Conservation (phyloP, 2,797 vertebrate genomes). For the Manis crassicaudata region DNA sequence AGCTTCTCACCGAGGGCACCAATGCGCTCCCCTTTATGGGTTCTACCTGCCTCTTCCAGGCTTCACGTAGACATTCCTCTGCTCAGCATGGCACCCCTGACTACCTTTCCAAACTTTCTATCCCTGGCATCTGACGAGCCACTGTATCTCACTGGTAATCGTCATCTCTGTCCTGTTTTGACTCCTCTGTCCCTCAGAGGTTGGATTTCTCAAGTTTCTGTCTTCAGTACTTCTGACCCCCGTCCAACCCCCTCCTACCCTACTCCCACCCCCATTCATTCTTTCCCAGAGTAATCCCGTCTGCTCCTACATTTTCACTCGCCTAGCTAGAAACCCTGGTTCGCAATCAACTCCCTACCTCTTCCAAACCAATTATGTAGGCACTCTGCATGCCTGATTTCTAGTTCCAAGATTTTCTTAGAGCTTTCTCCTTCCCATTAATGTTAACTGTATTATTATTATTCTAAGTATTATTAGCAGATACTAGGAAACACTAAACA, state of each 20-base stretch:
- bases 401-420: conserved; percentile 31
- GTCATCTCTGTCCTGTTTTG: not conserved
- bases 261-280: not conserved
- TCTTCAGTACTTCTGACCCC: not conserved
- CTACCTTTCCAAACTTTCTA: not conserved
- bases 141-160: not conserved
- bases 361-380: not conserved
- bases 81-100: not conserved
- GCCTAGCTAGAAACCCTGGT: not conserved
- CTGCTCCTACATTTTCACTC: not conserved
- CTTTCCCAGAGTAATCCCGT: not conserved
- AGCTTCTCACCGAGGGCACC: not conserved
- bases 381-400: not conserved
- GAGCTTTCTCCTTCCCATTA: not conserved
- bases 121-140: not conserved
- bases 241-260: not conserved
- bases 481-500: conserved; percentile 21
- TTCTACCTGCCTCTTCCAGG: not conserved
- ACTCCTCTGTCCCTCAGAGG: not conserved
- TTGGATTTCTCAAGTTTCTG: not conserved
- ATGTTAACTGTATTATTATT: not conserved
- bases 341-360: not conserved
- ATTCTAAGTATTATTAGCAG: not conserved
- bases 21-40: not conserved
- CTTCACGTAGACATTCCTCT: not conserved